Evolutionary conservation across 2,113 vertebrate genomes (phyloP), one percentile per base, ranked within the genome.

Genomic region (Glaucidium brasilianum): DNA sequence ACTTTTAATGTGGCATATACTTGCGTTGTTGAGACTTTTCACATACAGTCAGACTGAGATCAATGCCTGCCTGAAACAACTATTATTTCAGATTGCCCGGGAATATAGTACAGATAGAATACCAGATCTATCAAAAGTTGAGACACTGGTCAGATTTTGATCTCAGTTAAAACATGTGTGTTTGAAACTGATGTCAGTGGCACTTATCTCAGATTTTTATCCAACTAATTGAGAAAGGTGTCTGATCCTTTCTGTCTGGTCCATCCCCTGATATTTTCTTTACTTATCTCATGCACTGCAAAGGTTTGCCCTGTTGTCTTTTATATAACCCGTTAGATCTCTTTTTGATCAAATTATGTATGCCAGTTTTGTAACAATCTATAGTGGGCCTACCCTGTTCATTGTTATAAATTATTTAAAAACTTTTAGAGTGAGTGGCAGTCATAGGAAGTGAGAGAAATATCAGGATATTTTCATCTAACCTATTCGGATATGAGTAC

Each of bases 381-480:
- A 78, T 75, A 81, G 58, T 80, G 12, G 30, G 34, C 25, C 64
- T 96, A 60, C 5, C 23, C 12, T 47, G 66, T 58, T 73, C 14
- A 6, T 66, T 91, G 39, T 12, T 82, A 20, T 29, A 80, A 35
- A 10, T 91, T 71, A 29, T 41, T 90, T 82, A 92, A 76, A 84
- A 74, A 85, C 23, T 82, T 91, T 53, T 68, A 73, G 18, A 93
- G 47, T 67, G 78, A 84, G 72, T 74, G 53, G 30, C 72, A 96
- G 77, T 90, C 34, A 77, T 30, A 96, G n/a, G 55, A 96, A 92
- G 45, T 86, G 63, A 88, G 41, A 74, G n/a, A 78, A 92, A 47
- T 49, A 81, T 41, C 55, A 81, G 11, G 16, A 14, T 67, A 16
- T 41, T 94, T 88, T 81, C 8, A 47, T 60, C 43, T 68, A 22